Evolutionary conservation across 2,113 vertebrate genomes (phyloP), one percentile per base, ranked within the genome.

Genomic region (cattle (Bos taurus)): DNA sequence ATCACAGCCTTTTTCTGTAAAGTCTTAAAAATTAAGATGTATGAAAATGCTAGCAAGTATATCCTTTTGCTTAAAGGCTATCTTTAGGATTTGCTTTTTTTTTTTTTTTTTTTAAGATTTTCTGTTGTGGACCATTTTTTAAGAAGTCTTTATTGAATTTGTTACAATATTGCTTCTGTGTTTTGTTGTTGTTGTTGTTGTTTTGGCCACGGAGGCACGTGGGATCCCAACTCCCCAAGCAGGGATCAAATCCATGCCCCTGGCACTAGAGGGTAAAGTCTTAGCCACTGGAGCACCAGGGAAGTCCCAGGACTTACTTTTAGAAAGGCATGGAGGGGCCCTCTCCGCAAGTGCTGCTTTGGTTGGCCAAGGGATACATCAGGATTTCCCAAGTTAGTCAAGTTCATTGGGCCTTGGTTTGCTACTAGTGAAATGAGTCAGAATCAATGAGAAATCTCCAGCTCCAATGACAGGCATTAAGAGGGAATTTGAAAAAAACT

Each of bases 21-120:
- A 97, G 89, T 94, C 46, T 97, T 62, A 94, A 93, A 97, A 94
- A 23, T 60, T 64, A 91, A 86, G 74, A 87, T 36, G 40, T 78
- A 84, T 59, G 57, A 96, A 97, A 96, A 93, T 84, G 60, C 82
- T 80, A 46, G 71, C 48, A 91, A 90, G 82, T 84, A 64, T 25
- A 28, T 88, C 52, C 59, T 94, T 95, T 93, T 91, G 59, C 93
- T 56, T 91, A 85, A 95, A 86, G 40, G 48, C 54, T 87, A 81
- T 46, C 62, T 93, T 25, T 91, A 95, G 57, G 54, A 91, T 19
- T 85, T 67, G 62, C 1, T 57, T 96, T 77, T 96, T 64, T 60
- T 62, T 28, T 57, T 59, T 59, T 67, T 40, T 40, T 74, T 71
- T 23, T 36, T 12, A 26, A 43, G 71, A 77, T 43, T 77, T 77